Evolutionary conservation across 2,888 invertebrate genomes (phyloP), one percentile per base, ranked within the genome.

Genomic region (Microctonus brassicae): DNA sequence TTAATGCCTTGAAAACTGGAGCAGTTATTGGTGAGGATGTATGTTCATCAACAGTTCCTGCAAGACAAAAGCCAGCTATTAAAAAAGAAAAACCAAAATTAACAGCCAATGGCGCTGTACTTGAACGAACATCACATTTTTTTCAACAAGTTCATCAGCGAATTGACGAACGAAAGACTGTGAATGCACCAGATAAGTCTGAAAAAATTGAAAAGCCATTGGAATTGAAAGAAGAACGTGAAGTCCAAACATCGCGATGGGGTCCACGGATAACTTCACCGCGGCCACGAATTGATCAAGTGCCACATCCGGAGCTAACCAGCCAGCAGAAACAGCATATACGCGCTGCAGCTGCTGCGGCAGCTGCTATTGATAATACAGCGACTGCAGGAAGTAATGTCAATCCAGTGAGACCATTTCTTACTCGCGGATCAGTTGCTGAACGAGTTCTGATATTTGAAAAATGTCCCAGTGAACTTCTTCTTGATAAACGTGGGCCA

Each of bases 371-470:
- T 26, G 72, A 72, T 17, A 42, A 57, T 36, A 57, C 67, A 20
- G 63, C 57, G 6, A 26, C 57, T 24, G 81, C 83, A 83, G 91
- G 81, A 83, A 90, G 79, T 80, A 90, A 78, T 9, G 83, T 88
- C 78, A 93, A 91, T 84, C 95, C 96, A 6, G 94, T 95, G 70
- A 90, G 95, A 64, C 95, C 95, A 17, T 95, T 96, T 88, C 90
- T 96, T 67, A 95, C 96, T 53, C 91, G 96, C 73, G 97, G 96
- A 26, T 96, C 96, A 5, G 97, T 97, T 2, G 96, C 96, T 26
- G 97, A 97, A 85, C 90, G 96, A 61, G 96, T 96, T 75, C 91
- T 96, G 76, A 95, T 96, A 88, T 97, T 97, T 86, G 97, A 97
- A 88, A 93, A 94, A 87, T 95, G 96, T 83, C 96, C 95, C 42